phyloP scores from a whole-genome alignment of 1,140 invertebrate species.

The Drosophila dunni region DNA sequence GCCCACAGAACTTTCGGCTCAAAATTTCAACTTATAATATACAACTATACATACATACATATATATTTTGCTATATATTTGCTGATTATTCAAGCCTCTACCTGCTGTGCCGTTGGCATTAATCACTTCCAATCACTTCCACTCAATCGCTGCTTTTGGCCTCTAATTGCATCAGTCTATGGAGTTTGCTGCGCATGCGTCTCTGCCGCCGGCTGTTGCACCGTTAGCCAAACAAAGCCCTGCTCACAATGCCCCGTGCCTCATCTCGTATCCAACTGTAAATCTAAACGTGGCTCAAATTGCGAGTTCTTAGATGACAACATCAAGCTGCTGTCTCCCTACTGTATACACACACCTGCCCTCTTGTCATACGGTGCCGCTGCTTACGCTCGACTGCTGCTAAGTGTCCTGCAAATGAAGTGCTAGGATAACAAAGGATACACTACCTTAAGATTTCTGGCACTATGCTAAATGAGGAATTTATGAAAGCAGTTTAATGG shows the following conservation, averaged over 20 bases:
- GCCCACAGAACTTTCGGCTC: neutral
- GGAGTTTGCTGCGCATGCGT: neutral
- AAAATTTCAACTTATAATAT: conserved; percentile 1
- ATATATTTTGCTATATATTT: neutral
- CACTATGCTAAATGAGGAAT: conserved; percentile 43
- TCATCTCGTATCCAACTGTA: conserved; percentile 55
- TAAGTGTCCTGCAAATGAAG: conserved; percentile 54
- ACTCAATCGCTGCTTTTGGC: conserved; percentile 51
- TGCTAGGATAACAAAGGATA: conserved; percentile 36
- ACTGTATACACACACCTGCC: conserved; percentile 51
- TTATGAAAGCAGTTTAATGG: neutral
- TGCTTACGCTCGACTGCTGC: conserved; percentile 47
- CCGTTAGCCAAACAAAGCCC: conserved; percentile 51
- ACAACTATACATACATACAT: neutral
- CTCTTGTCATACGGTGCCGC: conserved; percentile 9
- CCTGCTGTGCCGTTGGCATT: conserved; percentile 43
- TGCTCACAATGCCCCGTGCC: conserved; percentile 28
- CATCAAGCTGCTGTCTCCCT: conserved; percentile 41
- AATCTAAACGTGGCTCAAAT: conserved; percentile 65
- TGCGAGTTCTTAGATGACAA: conserved; percentile 46
- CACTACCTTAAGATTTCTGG: conserved; percentile 5
- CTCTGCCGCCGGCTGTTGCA: conserved; percentile 17
- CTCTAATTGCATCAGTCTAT: conserved; percentile 55
- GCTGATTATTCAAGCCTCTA: conserved; percentile 22
- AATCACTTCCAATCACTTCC: conserved; percentile 70